Evolutionary conservation across 2,113 vertebrate species (phyloP).

Genomic region (Serinus canaria): DNA sequence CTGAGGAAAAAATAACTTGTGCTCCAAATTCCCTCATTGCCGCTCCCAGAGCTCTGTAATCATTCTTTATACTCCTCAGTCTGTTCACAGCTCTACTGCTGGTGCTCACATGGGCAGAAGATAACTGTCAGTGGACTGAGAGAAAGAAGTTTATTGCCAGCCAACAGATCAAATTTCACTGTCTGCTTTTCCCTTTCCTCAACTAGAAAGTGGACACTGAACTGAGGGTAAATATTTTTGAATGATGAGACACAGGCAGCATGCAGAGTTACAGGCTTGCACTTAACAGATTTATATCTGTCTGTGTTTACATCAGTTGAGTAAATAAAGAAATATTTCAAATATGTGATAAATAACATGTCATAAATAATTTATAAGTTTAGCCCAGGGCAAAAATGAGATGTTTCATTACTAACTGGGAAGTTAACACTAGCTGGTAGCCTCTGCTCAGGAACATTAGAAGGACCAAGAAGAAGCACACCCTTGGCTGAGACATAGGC

Average conservation of each 20-base stretch:
- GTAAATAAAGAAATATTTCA: not conserved
- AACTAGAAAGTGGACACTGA: not conserved
- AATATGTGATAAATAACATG: not conserved
- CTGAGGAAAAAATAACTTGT: not conserved
- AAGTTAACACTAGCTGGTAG: not conserved
- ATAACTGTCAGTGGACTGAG: not conserved
- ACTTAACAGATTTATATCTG: not conserved
- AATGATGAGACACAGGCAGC: not conserved
- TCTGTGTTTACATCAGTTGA: not conserved
- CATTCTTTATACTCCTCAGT: not conserved
- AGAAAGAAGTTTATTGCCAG: not conserved
- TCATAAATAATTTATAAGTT: not conserved
- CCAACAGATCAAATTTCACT: not conserved
- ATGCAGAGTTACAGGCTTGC: not conserved
- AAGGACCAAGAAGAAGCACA: not conserved
- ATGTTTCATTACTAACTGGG: not conserved
- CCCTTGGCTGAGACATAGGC: not conserved
- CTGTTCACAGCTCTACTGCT: fast-evolving
- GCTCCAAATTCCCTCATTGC: not conserved
- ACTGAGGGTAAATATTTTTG: not conserved
- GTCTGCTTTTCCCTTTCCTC: not conserved
- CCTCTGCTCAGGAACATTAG: not conserved
- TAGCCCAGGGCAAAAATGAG: not conserved
- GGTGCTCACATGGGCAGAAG: not conserved
- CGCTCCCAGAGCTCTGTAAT: not conserved